Evolutionary conservation across 2,797 vertebrate genomes (phyloP), one percentile per base, ranked within the genome.

Genomic region (Champsocephalus gunnari): DNA sequence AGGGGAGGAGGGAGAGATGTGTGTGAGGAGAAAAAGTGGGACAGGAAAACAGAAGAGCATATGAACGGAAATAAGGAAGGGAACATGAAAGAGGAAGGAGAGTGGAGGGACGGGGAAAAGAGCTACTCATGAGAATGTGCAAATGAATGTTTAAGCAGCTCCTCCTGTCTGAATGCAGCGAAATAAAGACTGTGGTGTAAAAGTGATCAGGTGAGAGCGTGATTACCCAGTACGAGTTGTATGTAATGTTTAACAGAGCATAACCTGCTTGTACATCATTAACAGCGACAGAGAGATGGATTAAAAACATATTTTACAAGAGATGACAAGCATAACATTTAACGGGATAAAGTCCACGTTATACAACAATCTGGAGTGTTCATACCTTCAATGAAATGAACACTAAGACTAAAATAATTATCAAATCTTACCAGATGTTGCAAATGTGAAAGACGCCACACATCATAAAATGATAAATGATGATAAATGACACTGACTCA

Each of bases 211-310:
- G 43, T 82, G 75, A 86, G 28, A 75, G 34, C 0, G 5, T 28
- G 68, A 57, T 63, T 41, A 28, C 38, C 62, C 19, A 34, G 28
- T 13, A 61, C 56, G 21, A 58, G 57, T 0, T 8, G 54, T 38
- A 44, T 66, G 24, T 88, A 90, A 91, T 87, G 75, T 85, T 88
- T 88, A 82, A 91, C 86, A 41, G 49, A 16, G 4, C 3, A 14
- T 49, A 34, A 77, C 19, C 5, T 41, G 66, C 56, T 66, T 59
- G 72, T 71, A 49, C 21, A 75, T 85, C 62, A 75, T 89, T 71
- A 71, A 88, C 80, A 71, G 19, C 17, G 55, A 72, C 55, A 68
- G 12, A 44, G 5, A 11, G 5, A 55, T 61, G 3, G 38, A 64
- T 3, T 53, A 3, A 5, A 66, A 58, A 21, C 38, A 19, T n/a